Conservation (phyloP, 2,113 vertebrate genomes). For the Tychaedon coryphoeus region DNA sequence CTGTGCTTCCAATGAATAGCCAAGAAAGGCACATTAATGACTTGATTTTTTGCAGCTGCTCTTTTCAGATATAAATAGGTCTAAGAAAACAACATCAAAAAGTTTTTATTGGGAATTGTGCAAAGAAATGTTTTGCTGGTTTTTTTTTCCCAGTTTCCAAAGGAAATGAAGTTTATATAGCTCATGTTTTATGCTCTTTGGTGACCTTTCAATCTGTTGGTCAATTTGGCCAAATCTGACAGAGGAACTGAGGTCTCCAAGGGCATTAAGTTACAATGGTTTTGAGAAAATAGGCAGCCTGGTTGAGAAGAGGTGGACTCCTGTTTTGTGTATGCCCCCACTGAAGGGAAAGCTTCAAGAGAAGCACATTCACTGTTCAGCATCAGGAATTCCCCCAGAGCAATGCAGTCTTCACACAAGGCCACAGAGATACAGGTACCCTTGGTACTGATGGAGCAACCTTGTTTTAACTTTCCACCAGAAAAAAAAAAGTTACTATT, state of each 20-base stretch:
- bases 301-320: background rate
- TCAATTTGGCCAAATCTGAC: background rate
- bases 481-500: background rate
- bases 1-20: background rate
- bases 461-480: background rate
- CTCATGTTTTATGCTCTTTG: background rate
- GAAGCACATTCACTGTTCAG: background rate
- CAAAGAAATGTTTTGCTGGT: background rate
- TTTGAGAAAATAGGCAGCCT: slow-evolving; percentile 7
- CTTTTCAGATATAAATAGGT: slow-evolving; percentile 40
- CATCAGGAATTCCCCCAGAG: background rate
- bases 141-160: background rate
- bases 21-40: slow-evolving; percentile 18
- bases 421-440: background rate
- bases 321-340: background rate
- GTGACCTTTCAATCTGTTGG: slow-evolving; percentile 40
- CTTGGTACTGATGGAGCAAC: background rate
- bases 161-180: slow-evolving; percentile 43
- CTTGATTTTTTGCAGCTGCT: slow-evolving; percentile 51
- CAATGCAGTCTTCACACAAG: background rate
- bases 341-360: background rate
- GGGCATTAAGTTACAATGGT: background rate
- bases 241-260: background rate
- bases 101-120: slow-evolving; percentile 33
- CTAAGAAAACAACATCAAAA: slow-evolving; percentile 32